Conservation (phyloP, 1,140 invertebrate genomes). For the Drosophila baimaii region DNA sequence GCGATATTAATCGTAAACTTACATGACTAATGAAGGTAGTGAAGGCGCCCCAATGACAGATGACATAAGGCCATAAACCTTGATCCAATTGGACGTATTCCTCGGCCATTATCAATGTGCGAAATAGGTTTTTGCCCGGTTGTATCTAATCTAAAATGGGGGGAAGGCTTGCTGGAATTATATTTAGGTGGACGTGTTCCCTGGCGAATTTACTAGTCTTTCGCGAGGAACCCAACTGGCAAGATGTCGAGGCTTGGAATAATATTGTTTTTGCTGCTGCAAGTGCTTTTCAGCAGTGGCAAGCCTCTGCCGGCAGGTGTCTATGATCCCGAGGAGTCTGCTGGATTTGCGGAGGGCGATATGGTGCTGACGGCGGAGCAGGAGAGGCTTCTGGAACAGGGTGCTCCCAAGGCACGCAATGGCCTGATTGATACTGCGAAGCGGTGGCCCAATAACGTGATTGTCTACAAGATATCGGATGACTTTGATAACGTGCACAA, state of each 20-base stretch:
- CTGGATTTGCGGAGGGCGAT: conserved; percentile 84
- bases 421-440: conserved; percentile 86
- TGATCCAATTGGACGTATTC: conserved; percentile 28
- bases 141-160: conserved; percentile 43
- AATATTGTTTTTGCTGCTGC: conserved; percentile 32
- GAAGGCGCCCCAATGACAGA: not conserved
- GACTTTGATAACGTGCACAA: conserved; percentile 65
- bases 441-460: conserved; percentile 87
- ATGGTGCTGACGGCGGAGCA: conserved; percentile 84
- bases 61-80: conserved; percentile 22
- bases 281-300: conserved; percentile 13
- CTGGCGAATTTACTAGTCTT: conserved; percentile 38
- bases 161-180: conserved; percentile 20
- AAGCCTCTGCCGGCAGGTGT: conserved; percentile 30
- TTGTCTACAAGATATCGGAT: conserved; percentile 87
- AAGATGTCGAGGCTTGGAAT: conserved; percentile 53
- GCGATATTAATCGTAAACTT: conserved; percentile 28
- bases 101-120: conserved; percentile 32
- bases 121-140: conserved; percentile 37
- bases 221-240: conserved; percentile 30
- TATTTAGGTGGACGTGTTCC: conserved; percentile 24
- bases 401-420: conserved; percentile 83
- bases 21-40: conserved; percentile 44
- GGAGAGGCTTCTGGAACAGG: conserved; percentile 50
- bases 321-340: conserved; percentile 64